Base-by-base conservation (phyloP, 2,888 invertebrate species). In the Tetropium fuscum region DNA sequence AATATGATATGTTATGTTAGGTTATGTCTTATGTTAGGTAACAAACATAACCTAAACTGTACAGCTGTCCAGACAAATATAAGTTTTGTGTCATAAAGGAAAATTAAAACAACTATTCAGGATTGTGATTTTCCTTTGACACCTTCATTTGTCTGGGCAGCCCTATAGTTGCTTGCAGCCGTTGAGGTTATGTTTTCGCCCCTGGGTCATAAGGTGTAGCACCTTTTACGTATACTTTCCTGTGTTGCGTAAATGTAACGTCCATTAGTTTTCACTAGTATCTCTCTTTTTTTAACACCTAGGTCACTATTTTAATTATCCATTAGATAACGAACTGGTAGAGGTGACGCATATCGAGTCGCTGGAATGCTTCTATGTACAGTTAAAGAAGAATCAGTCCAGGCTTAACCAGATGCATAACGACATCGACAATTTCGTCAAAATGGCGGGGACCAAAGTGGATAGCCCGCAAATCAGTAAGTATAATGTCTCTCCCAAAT, bases 271-370 rank as follows among this genome's bases (percentile, higher is more conserved):
- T 2, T 11, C n/a, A 30, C 30, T 30, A n/a, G n/a, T n/a, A n/a
- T 30, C 5, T 11, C 11, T 1, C 1, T 30, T 30, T 30, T 4
- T 30, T 1, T 30, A 11, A 11, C 30, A 20, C 11, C 13, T 36
- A 19, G 34, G 48, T 36, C 13, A 20, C 20, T 2, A 22, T 34
- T 34, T 25, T 10, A 32, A 56, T 25, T 38, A 53, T 36, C 34
- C 53, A 3, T 53, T 55, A 41, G 65, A 64, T 34, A 59, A 62
- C 18, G 68, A 67, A 30, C 57, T 59, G 44, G 71, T 76, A 8
- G 66, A 67, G 30, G 68, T 78, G 3, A 74, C 74, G 3, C 76
- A 78, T 41, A 72, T 78, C 18, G 72, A 74, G 55, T 73, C 73
- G 3, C 64, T 76, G 43, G 70, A 75, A 18, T 71, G 72, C 53